A percentile compares a stretch with the other conserved stretches of the same genome.
These are phyloP conservation scores for Folsomia manolachei DNA, from an alignment of 2,888 invertebrate genomes.

Conservation along the genomic window DNA sequence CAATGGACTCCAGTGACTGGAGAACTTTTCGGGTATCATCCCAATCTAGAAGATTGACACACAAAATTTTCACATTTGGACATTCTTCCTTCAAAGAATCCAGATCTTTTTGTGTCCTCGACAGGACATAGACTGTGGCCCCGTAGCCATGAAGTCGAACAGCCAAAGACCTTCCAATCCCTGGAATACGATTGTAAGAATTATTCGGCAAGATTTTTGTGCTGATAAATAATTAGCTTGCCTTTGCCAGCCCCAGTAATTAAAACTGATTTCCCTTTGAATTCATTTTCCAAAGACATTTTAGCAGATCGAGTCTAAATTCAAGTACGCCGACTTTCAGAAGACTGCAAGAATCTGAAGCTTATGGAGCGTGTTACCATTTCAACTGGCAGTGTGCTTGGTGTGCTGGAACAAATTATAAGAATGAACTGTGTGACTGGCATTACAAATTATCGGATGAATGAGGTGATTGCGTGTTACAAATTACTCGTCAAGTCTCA, in stretches of 20 bases:
- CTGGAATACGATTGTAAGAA: conserved; percentile 37
- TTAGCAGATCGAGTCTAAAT: too few species aligned
- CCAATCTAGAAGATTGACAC: conserved; percentile 57
- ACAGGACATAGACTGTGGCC: conserved; percentile 54
- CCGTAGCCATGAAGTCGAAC: conserved; percentile 52
- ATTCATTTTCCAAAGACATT: conserved; percentile 50
- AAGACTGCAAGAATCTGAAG: too few species aligned
- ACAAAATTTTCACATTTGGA: conserved; percentile 51
- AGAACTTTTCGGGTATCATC: conserved; percentile 53
- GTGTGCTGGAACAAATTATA: too few species aligned
- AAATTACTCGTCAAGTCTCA: too few species aligned
- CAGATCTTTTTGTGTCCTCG: conserved; percentile 53
- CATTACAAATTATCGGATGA: too few species aligned
- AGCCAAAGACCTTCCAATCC: conserved; percentile 54
- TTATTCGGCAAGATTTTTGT: background rate
- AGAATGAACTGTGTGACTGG: too few species aligned
- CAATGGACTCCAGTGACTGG: conserved; percentile 53
- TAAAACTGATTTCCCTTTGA: conserved; percentile 55
- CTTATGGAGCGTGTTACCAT: too few species aligned
- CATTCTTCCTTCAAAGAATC: conserved; percentile 52
- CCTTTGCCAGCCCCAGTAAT: conserved; percentile 58
- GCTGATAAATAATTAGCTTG: conserved; percentile 36
- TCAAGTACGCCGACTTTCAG: too few species aligned
- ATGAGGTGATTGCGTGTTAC: too few species aligned
- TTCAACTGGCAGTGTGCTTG: too few species aligned